A percentile compares a stretch with the other conserved stretches of the same genome.
These are phyloP conservation scores for Lithophane ornitopus DNA, from an alignment of 2,888 invertebrate species.

Conservation along the genomic window DNA sequence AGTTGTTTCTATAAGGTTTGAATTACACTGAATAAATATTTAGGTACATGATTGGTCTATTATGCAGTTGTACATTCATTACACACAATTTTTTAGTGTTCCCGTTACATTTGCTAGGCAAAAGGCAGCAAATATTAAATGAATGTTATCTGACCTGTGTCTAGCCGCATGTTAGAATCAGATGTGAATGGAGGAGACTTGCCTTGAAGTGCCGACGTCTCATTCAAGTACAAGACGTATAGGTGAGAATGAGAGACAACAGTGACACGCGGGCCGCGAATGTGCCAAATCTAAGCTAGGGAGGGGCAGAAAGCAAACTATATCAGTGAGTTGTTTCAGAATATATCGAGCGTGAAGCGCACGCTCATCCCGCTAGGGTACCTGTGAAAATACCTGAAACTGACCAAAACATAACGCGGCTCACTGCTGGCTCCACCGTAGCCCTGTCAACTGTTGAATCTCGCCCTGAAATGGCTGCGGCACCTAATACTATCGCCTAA, in stretches of 20 bases:
- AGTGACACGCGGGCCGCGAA: slow-evolving; percentile 91
- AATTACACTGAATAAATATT: slow-evolving; percentile 66
- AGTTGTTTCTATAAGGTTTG: slow-evolving; percentile 43
- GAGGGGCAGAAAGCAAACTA: slow-evolving; percentile 91
- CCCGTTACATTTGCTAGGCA: slow-evolving; percentile 80
- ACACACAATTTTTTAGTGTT: slow-evolving; percentile 72
- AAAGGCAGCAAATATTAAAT: slow-evolving; percentile 85
- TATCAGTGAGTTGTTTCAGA: slow-evolving; percentile 89
- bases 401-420: slow-evolving; percentile 87
- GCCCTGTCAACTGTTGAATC: slow-evolving; percentile 91
- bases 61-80: slow-evolving; percentile 69
- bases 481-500: slow-evolving; percentile 79
- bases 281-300: slow-evolving; percentile 91
- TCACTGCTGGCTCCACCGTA: slow-evolving; percentile 88
- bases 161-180: slow-evolving; percentile 88
- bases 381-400: slow-evolving; percentile 90
- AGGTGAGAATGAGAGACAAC: slow-evolving; percentile 91
- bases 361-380: slow-evolving; percentile 87
- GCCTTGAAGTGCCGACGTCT: slow-evolving; percentile 90
- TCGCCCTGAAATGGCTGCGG: slow-evolving; percentile 88
- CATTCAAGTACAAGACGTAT: slow-evolving; percentile 91
- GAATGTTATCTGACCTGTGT: slow-evolving; percentile 88
- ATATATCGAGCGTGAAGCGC: slow-evolving; percentile 84
- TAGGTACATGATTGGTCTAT: slow-evolving; percentile 68
- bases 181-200: slow-evolving; percentile 89